Evolutionary conservation across 2,888 invertebrate genomes (phyloP), one percentile per base, ranked within the genome.

Genomic region (Dendrolimus pini): DNA sequence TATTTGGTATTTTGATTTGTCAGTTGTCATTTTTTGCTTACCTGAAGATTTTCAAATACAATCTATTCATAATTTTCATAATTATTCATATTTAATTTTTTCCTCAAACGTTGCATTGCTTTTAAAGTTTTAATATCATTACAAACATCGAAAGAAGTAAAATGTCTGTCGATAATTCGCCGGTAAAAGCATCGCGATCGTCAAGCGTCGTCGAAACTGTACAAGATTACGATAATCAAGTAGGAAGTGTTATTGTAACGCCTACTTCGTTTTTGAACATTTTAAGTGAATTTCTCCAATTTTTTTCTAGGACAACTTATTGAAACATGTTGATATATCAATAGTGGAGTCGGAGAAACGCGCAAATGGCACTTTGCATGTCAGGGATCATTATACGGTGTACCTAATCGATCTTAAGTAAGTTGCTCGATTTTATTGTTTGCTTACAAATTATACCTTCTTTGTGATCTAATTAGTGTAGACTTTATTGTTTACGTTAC

Each of bases 381-480:
- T 95, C 58, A 89, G 94, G 71, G 95, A 95, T 77, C 95, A 94
- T 85, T 95, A 94, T 77, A 95, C 95, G 0, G 95, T 95, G 53
- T 95, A 95, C 85, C 91, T 95, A 77, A 93, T 95, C 73, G 95
- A 95, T 91, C 93, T 94, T 62, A 95, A 94, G 95, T 95, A 89
- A 92, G 93, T 75, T 59, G 52, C 65, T 56, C 60, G 54, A 67
- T 67, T 72, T 66, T 67, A 72, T 77, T 79, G 77, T 81, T 80
- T 74, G 70, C 64, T 58, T 70, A 59, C 59, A 66, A 74, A 77
- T 80, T 77, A 71, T 61, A 60, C 60, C 59, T 68, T 61, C 60
- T 60, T 69, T 71, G 60, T 65, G 59, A 62, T 59, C 57, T 68
- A 77, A 72, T 74, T 77, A 57, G 41, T 18, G 18, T 18, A 30